Percentiles rank a stretch among this genome's conserved stretches.
Evolutionary conservation across 2,888 invertebrate species (phyloP).

Genomic region (Philaethria dido): DNA sequence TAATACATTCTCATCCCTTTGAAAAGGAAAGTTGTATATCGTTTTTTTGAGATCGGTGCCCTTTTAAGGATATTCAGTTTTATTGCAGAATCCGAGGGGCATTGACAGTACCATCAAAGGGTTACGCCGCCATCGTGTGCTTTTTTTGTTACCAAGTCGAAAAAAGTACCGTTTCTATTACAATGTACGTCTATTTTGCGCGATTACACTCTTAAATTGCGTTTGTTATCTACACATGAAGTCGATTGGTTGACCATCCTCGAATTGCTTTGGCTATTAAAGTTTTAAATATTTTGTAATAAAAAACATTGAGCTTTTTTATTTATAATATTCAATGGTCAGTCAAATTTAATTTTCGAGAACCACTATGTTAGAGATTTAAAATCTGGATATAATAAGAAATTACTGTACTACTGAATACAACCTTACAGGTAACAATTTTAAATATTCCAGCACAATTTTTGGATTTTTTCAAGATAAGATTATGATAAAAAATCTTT

Average conservation of each 20-base stretch:
- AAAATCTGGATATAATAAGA: no score
- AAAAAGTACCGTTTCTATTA: slow-evolving; percentile 5
- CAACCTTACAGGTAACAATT: no score
- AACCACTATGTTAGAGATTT: no score
- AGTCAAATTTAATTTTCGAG: no score
- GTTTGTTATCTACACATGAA: neutral
- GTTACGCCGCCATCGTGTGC: slow-evolving; percentile 58
- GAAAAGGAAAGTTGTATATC: slow-evolving; percentile 79
- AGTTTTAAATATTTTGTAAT: no score
- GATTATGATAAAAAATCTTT: neutral
- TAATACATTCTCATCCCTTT: slow-evolving; percentile 74
- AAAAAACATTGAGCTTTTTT: no score
- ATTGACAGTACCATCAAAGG: slow-evolving; percentile 61
- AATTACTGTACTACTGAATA: no score
- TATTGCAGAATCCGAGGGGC: slow-evolving; percentile 64
- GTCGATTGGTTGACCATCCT: neutral
- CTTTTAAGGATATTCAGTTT: slow-evolving; percentile 73
- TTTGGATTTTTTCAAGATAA: neutral
- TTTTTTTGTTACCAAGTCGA: slow-evolving; percentile 49
- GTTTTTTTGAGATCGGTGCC: slow-evolving; percentile 71
- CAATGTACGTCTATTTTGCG: neutral
- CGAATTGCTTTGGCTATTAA: no score
- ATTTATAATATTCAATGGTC: no score
- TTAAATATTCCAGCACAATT: neutral
- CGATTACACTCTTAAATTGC: neutral